Base-by-base conservation (phyloP, 37 sponge, comb jelly and placozoan genomes). In the Haliclona indistincta region DNA sequence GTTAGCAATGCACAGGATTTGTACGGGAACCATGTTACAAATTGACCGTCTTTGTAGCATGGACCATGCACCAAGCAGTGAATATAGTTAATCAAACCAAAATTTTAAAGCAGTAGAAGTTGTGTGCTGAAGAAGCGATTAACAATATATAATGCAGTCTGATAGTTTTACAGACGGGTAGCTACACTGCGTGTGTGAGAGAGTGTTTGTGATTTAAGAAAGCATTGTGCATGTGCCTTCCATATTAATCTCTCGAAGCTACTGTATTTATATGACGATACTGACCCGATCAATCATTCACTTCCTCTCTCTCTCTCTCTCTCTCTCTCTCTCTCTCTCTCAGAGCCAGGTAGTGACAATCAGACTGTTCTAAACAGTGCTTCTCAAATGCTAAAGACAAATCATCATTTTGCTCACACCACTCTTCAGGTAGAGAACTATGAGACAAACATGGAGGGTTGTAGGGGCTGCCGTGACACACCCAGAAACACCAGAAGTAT, bases 361-460 rank as follows among this genome's bases (percentile, higher is more conserved):
- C 85, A 80, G 23, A 71, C 62, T 0, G 71, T 84, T 2, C 55
- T 89, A 34, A 54, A 64, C 8, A 20, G 41, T 47, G 85, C 85
- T 3, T 74, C 55, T 19, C 42, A 56, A 22, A 75, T 89, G 62
- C 53, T 84, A 38, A 80, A 80, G 40, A 71, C 66, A 10, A 64
- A 80, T 35, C 68, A 89, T 55, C 22, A 70, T 56, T 84, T 89
- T 36, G 49, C 42, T 22, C 81, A 80, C 41, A 68, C 72, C 51
- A 89, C 90, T 3, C 49, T 89, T 19, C 90, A 89, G 51, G 90
- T 89, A 34, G 90, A 89, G 61, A 56, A 69, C 41, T 70, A 69
- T 70, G 54, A 72, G 7, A 38, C 20, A 2, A 39, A 35, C 15
- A 89, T 89, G 90, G 81, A 84, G 62, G 58, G 43, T 33, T 88